phyloP scores from a whole-genome alignment of 2,797 vertebrate genomes.

The Denticeps clupeoides region DNA sequence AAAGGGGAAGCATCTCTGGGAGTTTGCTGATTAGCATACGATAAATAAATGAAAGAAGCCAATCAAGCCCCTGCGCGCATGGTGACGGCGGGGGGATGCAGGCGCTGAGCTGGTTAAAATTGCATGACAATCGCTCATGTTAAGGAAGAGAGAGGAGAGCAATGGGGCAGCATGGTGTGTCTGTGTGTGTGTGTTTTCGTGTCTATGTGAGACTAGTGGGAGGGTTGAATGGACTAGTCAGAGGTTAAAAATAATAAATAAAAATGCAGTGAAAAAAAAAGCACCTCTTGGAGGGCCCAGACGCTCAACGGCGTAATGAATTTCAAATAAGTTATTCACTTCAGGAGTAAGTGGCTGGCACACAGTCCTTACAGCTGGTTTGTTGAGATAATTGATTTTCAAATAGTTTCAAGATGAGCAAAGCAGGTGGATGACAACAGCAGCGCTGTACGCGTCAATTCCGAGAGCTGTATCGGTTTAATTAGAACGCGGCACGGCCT shows the following conservation, averaged over 20 bases:
- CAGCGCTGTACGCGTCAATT: constrained; percentile 37
- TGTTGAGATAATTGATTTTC: constrained; percentile 95
- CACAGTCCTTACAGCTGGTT: constrained; percentile 80
- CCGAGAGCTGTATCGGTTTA: constrained; percentile 64
- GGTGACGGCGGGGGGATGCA: constrained; percentile 26
- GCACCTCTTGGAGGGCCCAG: constrained; percentile 56
- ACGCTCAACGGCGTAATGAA: constrained; percentile 75
- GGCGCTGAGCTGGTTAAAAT: constrained; percentile 66
- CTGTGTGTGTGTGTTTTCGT: background rate
- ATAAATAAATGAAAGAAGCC: constrained; percentile 60
- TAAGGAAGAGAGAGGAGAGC: constrained; percentile 29
- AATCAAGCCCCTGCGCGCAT: constrained; percentile 44
- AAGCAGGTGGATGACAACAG: constrained; percentile 53
- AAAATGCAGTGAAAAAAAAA: constrained; percentile 6
- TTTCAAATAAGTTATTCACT: constrained; percentile 90
- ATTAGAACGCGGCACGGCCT: constrained; percentile 68
- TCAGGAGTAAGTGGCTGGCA: constrained; percentile 82
- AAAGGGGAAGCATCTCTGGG: constrained; percentile 28
- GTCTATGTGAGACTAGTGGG: background rate
- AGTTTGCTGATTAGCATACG: constrained; percentile 56
- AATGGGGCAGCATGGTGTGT: background rate
- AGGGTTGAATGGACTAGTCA: background rate
- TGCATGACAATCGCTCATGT: constrained; percentile 48
- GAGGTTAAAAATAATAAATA: constrained; percentile 11
- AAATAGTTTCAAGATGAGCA: constrained; percentile 79